A percentile compares a stretch with the other conserved stretches of the same genome.
Conservation (phyloP, 2,888 invertebrate species). For the Anthophora plumipes region DNA sequence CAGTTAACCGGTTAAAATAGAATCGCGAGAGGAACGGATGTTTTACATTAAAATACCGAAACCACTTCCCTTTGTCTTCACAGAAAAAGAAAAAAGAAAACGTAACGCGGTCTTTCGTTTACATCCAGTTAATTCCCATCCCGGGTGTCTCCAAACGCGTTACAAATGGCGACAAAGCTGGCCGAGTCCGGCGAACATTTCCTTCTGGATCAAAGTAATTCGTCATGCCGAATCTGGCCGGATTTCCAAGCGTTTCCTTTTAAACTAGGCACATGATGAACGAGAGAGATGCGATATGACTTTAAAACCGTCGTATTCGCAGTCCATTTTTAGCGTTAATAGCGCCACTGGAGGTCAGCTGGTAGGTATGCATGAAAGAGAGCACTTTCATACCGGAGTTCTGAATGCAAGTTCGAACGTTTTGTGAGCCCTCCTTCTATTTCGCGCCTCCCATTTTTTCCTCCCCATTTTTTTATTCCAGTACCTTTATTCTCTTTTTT, state of each 20-base stretch:
- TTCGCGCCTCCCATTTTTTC: background rate
- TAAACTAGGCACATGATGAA: background rate
- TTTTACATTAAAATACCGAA: too few relatives aligned
- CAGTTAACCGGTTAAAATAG: too few relatives aligned
- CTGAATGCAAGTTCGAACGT: constrained; percentile 45
- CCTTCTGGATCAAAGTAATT: constrained; percentile 29
- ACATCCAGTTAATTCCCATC: background rate
- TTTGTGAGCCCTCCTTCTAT: constrained; percentile 26
- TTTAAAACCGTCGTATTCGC: constrained; percentile 43
- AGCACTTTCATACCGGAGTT: constrained; percentile 34
- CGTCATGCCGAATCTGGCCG: constrained; percentile 15
- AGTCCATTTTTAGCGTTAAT: constrained; percentile 58
- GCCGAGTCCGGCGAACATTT: background rate
- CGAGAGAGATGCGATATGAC: constrained; percentile 37
- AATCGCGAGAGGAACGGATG: too few relatives aligned
- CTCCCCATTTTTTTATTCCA: background rate
- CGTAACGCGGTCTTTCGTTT: background rate
- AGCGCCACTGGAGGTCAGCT: constrained; percentile 34
- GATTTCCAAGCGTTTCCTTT: constrained; percentile 9
- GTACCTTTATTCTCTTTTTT: background rate
- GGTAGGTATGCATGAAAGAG: constrained; percentile 41
- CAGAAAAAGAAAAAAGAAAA: too few relatives aligned
- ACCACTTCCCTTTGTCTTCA: too few relatives aligned
- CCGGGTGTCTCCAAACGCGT: constrained; percentile 2
- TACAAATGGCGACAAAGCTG: constrained; percentile 4